Evolutionary conservation across 2,888 invertebrate genomes (phyloP).

Genomic region (Tachystola acroxantha): DNA sequence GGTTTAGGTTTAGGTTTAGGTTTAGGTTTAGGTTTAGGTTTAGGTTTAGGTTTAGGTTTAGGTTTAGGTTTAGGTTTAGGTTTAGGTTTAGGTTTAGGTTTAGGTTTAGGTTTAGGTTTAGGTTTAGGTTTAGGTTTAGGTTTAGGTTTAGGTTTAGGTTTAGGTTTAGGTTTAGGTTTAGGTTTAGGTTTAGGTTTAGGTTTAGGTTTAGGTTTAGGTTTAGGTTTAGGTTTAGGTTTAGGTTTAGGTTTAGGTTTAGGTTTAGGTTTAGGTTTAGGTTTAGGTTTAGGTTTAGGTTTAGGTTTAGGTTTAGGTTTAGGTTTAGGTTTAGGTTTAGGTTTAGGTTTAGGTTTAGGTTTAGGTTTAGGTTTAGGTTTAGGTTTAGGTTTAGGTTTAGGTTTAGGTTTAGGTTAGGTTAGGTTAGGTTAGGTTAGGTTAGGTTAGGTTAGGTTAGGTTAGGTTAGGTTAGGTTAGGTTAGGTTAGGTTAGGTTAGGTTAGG

Average conservation of each 20-base stretch:
- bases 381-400: neutral
- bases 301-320: neutral
- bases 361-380: constrained; percentile 4
- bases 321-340: constrained; percentile 1
- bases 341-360: constrained; percentile 2
- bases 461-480: constrained; percentile 13
- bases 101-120: no score
- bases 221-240: neutral
- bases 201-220: neutral
- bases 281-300: neutral
- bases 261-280: neutral
- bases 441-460: constrained; percentile 15
- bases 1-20: neutral
- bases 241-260: neutral
- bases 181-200: no score
- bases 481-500: constrained; percentile 13
- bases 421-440: constrained; percentile 15
- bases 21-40: neutral
- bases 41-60: no score
- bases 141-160: no score
- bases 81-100: no score
- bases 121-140: no score
- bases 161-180: no score
- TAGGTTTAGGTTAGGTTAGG: constrained; percentile 1
- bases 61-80: no score